phyloP scores from a whole-genome alignment of 2,113 vertebrate genomes.

The Emydura subglobosa region DNA sequence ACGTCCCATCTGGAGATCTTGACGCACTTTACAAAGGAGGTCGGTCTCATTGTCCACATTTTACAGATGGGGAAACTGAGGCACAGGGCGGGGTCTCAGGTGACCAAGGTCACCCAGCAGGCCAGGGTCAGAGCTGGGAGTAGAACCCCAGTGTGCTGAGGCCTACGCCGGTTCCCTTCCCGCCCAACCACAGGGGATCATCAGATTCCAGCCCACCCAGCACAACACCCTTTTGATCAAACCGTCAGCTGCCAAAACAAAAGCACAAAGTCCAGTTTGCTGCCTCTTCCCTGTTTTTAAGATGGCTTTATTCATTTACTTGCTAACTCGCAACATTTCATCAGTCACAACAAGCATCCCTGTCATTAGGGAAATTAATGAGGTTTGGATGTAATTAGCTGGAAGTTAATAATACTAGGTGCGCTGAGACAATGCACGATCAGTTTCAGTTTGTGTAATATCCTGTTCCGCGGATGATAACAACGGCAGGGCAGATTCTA shows the following conservation, averaged over 20 bases:
- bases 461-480: not conserved
- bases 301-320: not conserved
- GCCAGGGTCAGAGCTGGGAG: not conserved
- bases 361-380: not conserved
- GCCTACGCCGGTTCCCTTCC: fast-evolving
- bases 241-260: not conserved
- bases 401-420: not conserved
- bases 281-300: not conserved
- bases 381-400: not conserved
- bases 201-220: no score
- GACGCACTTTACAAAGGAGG: not conserved
- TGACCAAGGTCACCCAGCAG: not conserved
- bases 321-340: not conserved
- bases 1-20: not conserved
- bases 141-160: not conserved
- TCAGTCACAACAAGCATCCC: not conserved
- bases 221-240: not conserved
- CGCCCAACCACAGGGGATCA: not conserved
- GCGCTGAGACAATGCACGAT: not conserved
- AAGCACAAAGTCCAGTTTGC: not conserved
- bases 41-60: not conserved
- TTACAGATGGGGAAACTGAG: not conserved
- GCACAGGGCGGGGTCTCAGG: not conserved
- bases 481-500: not conserved
- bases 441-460: not conserved